Evolutionary conservation across 2,888 invertebrate species (phyloP), one percentile per base, ranked within the genome.

Genomic region (Euzophera pinguis): DNA sequence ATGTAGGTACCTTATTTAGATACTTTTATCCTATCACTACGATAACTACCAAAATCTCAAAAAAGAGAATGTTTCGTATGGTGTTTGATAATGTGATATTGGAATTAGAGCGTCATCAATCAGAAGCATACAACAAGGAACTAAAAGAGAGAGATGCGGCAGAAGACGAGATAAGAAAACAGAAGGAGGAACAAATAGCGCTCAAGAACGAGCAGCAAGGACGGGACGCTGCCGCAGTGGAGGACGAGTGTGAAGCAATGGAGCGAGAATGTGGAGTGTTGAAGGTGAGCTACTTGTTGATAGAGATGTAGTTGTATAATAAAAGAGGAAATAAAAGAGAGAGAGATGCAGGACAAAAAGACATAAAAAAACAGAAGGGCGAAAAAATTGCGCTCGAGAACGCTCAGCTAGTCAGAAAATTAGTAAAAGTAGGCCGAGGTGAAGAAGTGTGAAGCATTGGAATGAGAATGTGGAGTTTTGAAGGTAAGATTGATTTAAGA

Each of bases 181-280:
- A 75, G 57, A 75, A 68, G 60, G 68, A 76, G 38, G 70, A 52
- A 47, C 65, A 73, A 56, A 51, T 67, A 22, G 58, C 61, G 1
- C 72, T 74, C 41, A 65, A 67, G 47, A 74, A 72, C 6, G 73
- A 81, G 55, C 60, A 67, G 43, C 68, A 72, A 35, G 63, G 60
- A 1, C 65, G 55, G 53, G 78, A 83, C 57, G 71, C 67, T 1
- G 61, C 61, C 0, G 60, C 62, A 1, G 53, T 84, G 4, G 84
- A 84, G 56, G 59, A 64, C 4, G 83, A 87, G 57, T 74, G 72
- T 50, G 65, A 73, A 3, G 64, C 62, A 6, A 65, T 88, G 47
- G 83, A 86, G 55, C 64, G 65, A 14, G 86, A 89, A 63, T 88
- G 88, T 55, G 64, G 57, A 14, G 76, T 86, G 9, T 64, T 90